Base-by-base conservation (phyloP, 2,888 invertebrate genomes). In the Diarsia brunnea region DNA sequence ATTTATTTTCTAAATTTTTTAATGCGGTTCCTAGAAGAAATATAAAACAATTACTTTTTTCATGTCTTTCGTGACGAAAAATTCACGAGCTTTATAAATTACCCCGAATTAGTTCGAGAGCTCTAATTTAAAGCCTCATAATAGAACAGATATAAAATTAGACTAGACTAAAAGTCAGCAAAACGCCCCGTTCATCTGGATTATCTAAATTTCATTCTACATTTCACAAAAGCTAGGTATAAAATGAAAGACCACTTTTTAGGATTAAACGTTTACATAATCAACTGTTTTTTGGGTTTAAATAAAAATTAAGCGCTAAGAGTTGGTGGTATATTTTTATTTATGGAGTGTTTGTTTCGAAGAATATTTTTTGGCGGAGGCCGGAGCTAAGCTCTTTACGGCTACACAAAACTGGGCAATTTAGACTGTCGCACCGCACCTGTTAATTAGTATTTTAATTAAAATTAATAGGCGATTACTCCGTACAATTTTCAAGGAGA, bases 371-470 rank as follows among this genome's bases (percentile, higher is more conserved):
- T 94, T 90, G 90, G 86, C 77, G 79, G 86, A 86, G 82, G 87
- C 89, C 87, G 77, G 88, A 16, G 90, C 92, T 94, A 95, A 94
- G 92, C 95, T 91, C 90, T 91, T 92, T 92, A 92, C 90, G 85
- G 90, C 88, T 87, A 80, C 86, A 87, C 89, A 90, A 91, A 92
- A 92, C 88, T 90, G 91, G 90, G 89, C 92, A 94, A 95, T 95
- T 95, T 94, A 93, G 92, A 87, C 90, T 91, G 93, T 91, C 93
- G 92, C 91, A 90, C 88, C 91, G 90, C 86, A 88, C 90, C 87
- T 91, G 92, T 94, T 95, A 94, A 95, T 95, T 94, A 95, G 94
- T 91, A 91, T 93, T 94, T 94, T 94, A 95, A 95, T 95, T 94
- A 93, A 94, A 93, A 95, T 95, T 95, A 95, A 95, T 95, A 92